Evolutionary conservation across 2,888 invertebrate genomes (phyloP).

Genomic region (Amiota mariae): DNA sequence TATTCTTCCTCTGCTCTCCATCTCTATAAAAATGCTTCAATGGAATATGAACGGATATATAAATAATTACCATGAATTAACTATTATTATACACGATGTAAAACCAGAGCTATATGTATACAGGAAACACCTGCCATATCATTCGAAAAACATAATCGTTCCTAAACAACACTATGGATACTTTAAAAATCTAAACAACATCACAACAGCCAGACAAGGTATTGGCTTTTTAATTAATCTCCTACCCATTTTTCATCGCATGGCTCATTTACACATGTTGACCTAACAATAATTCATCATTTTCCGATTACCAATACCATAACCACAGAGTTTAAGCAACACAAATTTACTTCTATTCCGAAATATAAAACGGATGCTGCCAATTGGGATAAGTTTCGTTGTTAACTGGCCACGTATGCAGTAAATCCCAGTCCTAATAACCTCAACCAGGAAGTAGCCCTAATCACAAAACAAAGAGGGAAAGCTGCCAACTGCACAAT

Average conservation of each 20-base stretch:
- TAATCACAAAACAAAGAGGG: neutral
- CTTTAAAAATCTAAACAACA: neutral
- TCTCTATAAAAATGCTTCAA: constrained; percentile 31
- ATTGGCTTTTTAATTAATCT: neutral
- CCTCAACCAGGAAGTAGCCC: constrained; percentile 3
- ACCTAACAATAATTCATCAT: too few relatives aligned
- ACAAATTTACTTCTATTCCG: neutral
- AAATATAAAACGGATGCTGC: neutral
- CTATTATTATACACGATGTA: constrained; percentile 15
- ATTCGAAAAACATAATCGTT: neutral
- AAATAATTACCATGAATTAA: constrained; percentile 24
- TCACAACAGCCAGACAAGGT: neutral
- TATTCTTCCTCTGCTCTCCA: constrained; percentile 15
- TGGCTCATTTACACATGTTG: too few relatives aligned
- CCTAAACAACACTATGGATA: neutral
- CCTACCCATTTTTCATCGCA: too few relatives aligned
- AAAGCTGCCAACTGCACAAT: neutral
- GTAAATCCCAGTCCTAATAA: neutral
- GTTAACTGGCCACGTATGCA: neutral
- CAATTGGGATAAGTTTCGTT: neutral
- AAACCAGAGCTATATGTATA: constrained; percentile 24
- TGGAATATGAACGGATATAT: constrained; percentile 36
- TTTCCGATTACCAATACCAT: neutral
- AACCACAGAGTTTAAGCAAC: neutral
- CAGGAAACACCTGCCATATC: constrained; percentile 22